Evolutionary conservation across 2,113 vertebrate species (phyloP), one percentile per base, ranked within the genome.

Genomic region (Archilochus colubris): DNA sequence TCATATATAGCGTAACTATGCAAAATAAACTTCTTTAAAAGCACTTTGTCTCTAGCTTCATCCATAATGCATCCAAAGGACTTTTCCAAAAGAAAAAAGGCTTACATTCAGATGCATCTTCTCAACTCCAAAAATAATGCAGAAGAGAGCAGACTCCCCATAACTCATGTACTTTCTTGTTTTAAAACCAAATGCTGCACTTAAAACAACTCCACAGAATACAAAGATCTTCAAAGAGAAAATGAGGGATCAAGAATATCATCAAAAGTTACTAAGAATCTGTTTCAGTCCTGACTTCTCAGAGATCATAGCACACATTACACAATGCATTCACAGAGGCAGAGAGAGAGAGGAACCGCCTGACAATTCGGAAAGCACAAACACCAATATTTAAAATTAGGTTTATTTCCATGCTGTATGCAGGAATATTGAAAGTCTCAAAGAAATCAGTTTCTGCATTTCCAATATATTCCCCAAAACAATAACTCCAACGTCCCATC

Each of bases 31-130:
- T 93, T 90, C 48, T 83, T 75, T 43, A 88, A 93, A 95, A 90
- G 72, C 90, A 88, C 90, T 96, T 88, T 73, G 59, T 69, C 75
- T 91, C 48, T 28, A 43, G 28, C 82, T 88, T 92, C 92, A 96
- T 93, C 76, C 80, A 94, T 93, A 93, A 96, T 95, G 82, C 76
- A 96, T 90, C 69, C 57, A 30, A 83, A 85, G 48, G 70, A 53
- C 46, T 96, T 95, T 63, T 55, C 14, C 72, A 64, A 33, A 92
- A 84, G 30, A 20, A 91, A 18, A 1, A 1, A 83, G 70, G 24
- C 46, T 31, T 89, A 76, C 63, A 50, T 48, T 76, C 36, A 78
- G 53, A 77, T 68, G 16, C 61, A 90, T 73, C 54, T 68, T 18
- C 51, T 78, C 50, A 54, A 14, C n/a, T 61, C 21, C 67, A 66